Evolutionary conservation across 2,888 invertebrate species (phyloP), one percentile per base, ranked within the genome.

Genomic region (Clitarchus hookeri): DNA sequence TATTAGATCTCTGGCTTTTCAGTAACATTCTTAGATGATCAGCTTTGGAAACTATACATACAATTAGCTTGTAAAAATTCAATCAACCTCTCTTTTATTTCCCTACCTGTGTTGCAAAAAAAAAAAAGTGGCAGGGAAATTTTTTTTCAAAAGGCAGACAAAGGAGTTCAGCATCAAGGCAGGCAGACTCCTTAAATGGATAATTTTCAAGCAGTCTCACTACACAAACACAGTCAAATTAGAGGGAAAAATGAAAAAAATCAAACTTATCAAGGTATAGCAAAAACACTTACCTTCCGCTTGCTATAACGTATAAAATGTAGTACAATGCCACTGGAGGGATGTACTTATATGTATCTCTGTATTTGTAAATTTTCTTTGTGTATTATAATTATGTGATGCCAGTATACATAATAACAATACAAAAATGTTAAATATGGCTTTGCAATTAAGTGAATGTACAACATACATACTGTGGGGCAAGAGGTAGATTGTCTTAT

Each of bases 401-500:
- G 44, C 83, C 48, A 44, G 83, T 83, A 44, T 36, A 36, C 36
- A 83, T 36, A 12, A n/a, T 16, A 83, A n/a, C 19, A 36, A 36
- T 25, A 36, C 9, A 36, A 83, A 25, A 83, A 83, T 44, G 23
- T 44, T 36, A 13, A 44, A 83, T 82, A 82, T 44, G 44, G 82
- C 82, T 82, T 82, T 25, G 36, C 23, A 44, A 27, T 44, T 44
- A 82, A 8, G 44, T 27, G 44, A 44, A 13, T 26, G 36, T 44
- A 36, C 82, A 36, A 44, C 82, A 44, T 82, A 84, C 84, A 84
- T 65, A 65, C 65, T 65, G 65, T n/a, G 16, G 65, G 65, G 65
- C 65, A 79, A 78, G 87, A 87, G 87, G 87, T 87, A 87, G 87
- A 87, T 87, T 87, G 87, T 87, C 87, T 86, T 87, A 78, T 87